phyloP scores from a whole-genome alignment of 2,113 vertebrate species.

The Lasiurus borealis region DNA sequence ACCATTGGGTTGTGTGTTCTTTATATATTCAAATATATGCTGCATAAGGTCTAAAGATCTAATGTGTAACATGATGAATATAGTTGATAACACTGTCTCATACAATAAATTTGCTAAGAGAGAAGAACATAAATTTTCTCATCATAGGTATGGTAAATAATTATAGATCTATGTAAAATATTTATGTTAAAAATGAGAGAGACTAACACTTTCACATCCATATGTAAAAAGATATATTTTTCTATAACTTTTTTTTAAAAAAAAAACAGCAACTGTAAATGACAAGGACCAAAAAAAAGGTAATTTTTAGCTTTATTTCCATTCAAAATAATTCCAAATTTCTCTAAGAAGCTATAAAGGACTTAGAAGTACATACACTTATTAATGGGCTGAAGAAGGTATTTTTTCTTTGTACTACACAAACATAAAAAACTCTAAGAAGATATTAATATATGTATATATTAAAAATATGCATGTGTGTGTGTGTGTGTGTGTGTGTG shows the following conservation, averaged over 20 bases:
- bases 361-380: constrained; percentile 40
- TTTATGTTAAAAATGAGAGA: neutral
- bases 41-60: neutral
- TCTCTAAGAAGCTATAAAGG: constrained; percentile 31
- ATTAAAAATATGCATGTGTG: neutral
- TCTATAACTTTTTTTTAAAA: neutral
- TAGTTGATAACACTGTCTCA: neutral
- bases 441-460: constrained; percentile 7
- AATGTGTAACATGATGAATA: neutral
- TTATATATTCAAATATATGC: neutral
- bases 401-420: neutral
- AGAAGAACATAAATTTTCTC: neutral
- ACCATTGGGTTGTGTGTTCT: neutral
- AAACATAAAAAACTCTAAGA: neutral
- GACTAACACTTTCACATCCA: neutral
- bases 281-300: neutral
- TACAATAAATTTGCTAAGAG: neutral
- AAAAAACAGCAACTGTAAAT: neutral
- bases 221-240: neutral
- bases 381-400: neutral
- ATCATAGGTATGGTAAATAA: neutral
- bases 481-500: too few relatives aligned
- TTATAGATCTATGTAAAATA: neutral
- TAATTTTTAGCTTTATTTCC: neutral
- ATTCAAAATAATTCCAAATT: constrained; percentile 57